Evolutionary conservation across 2,113 vertebrate species (phyloP).

Genomic region (Macroglossus sobrinus): DNA sequence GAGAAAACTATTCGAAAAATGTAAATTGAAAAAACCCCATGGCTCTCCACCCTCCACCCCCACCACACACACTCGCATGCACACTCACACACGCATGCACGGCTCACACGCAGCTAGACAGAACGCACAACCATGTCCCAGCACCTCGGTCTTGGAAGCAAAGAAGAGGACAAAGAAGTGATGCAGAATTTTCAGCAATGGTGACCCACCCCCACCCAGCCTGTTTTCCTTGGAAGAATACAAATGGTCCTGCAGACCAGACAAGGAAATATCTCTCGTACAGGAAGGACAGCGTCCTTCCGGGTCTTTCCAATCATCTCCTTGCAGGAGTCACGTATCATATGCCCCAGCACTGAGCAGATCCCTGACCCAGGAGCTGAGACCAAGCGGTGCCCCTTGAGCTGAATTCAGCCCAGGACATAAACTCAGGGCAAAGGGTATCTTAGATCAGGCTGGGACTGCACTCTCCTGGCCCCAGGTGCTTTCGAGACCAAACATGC

Average conservation of each 20-base stretch:
- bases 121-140: neutral
- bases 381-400: rapidly evolving
- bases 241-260: neutral
- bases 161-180: rapidly evolving
- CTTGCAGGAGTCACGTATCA: neutral
- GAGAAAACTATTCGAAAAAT: slow-evolving; percentile 73
- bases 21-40: neutral
- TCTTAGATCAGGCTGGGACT: neutral
- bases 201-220: neutral
- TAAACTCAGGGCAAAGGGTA: neutral
- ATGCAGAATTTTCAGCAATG: rapidly evolving
- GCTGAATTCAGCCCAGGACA: neutral
- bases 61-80: neutral
- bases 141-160: neutral
- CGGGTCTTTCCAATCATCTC: neutral
- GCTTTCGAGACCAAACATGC: neutral
- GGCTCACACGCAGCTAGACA: neutral
- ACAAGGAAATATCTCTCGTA: neutral
- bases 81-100: rapidly evolving
- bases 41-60: neutral
- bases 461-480: neutral
- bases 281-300: neutral
- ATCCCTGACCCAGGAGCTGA: neutral
- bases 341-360: neutral
- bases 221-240: neutral